Conservation (phyloP, 92 coral and sea anemone species). For the Metridium senile region DNA sequence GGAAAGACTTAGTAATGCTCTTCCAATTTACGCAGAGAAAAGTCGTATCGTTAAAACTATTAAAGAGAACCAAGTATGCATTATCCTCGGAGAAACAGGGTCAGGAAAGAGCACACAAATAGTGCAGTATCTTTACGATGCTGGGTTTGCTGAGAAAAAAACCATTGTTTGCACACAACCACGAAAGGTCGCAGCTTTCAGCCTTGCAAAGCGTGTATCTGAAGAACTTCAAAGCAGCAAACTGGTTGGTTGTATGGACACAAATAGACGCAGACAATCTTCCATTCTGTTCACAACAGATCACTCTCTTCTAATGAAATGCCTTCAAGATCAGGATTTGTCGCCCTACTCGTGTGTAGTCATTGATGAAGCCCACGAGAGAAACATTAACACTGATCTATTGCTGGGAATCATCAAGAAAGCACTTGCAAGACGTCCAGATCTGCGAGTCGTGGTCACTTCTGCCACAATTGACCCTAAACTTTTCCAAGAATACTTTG, state of each 20-base stretch:
- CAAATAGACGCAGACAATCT: constrained; percentile 20
- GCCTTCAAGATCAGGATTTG: constrained; percentile 66
- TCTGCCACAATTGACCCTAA: constrained; percentile 92
- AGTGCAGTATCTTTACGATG: constrained; percentile 86
- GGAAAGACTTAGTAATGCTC: constrained; percentile 58
- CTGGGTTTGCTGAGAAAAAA: constrained; percentile 57
- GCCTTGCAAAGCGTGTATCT: constrained; percentile 76
- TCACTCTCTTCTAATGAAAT: constrained; percentile 82
- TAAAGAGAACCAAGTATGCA: constrained; percentile 65
- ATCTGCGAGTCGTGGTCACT: constrained; percentile 80
- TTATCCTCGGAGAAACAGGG: constrained; percentile 93
- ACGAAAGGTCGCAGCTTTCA: constrained; percentile 92
- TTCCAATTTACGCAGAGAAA: constrained; percentile 89
- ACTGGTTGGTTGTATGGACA: constrained; percentile 75
- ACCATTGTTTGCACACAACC: constrained; percentile 91
- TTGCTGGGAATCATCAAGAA: constrained; percentile 93
- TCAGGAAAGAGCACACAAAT: constrained; percentile 97
- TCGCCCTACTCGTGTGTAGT: constrained; percentile 81
- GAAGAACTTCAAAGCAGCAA: constrained; percentile 69
- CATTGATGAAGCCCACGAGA: constrained; percentile 96
- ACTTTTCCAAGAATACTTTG: constrained; percentile 68
- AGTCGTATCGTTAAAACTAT: constrained; percentile 54
- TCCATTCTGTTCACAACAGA: constrained; percentile 79
- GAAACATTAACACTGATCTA: constrained; percentile 87
- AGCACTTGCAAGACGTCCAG: constrained; percentile 67